phyloP scores from a whole-genome alignment of 2,888 invertebrate species.

The Monochamus alternatus region DNA sequence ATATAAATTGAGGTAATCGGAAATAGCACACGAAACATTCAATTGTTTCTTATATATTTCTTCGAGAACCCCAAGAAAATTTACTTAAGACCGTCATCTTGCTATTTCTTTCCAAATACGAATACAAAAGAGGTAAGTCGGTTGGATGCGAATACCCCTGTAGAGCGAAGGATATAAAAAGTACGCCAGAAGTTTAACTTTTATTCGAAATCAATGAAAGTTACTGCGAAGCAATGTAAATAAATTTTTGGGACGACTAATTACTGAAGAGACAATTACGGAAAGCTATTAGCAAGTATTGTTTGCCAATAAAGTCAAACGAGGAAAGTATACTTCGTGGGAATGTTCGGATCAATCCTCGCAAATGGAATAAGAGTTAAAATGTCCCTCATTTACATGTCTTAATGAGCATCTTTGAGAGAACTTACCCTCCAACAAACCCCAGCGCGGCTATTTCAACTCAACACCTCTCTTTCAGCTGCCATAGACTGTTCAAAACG shows the following conservation, averaged over 20 bases:
- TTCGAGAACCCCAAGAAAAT: too few relatives aligned
- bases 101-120: too few relatives aligned
- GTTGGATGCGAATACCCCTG: too few relatives aligned
- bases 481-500: constrained; percentile 21
- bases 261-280: constrained; percentile 20
- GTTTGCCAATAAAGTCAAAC: constrained; percentile 51
- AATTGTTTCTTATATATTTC: too few relatives aligned
- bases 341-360: constrained; percentile 63
- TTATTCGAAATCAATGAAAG: neutral
- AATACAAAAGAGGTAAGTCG: too few relatives aligned
- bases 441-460: constrained; percentile 41
- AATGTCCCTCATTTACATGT: constrained; percentile 70
- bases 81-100: too few relatives aligned
- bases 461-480: constrained; percentile 42
- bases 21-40: too few relatives aligned
- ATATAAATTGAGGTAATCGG: too few relatives aligned
- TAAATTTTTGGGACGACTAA: constrained; percentile 22
- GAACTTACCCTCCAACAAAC: constrained; percentile 61
- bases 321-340: constrained; percentile 50
- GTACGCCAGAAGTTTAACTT: too few relatives aligned
- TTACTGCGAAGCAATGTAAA: neutral
- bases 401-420: constrained; percentile 70
- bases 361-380: constrained; percentile 69
- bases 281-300: constrained; percentile 33
- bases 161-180: too few relatives aligned